Evolutionary conservation across 1,140 invertebrate genomes (phyloP).

Genomic region (Ridgeia piscesae): DNA sequence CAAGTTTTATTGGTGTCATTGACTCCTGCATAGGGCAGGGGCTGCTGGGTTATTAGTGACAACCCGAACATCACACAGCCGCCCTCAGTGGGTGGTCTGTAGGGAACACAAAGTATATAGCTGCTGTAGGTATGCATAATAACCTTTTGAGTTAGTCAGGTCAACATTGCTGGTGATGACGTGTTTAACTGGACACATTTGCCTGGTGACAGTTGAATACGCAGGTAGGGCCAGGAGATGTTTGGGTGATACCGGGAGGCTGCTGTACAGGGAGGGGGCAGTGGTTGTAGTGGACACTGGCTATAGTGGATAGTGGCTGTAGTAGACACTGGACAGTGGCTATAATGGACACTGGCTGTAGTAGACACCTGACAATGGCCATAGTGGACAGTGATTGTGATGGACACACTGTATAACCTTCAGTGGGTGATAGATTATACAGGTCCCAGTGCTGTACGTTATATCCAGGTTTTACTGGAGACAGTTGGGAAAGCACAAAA

Average conservation of each 20-base stretch:
- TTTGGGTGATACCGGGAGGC: neutral
- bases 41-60: neutral
- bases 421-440: neutral
- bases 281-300: too few relatives aligned
- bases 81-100: neutral
- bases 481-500: neutral
- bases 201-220: neutral
- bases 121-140: neutral
- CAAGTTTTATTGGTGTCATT: slow-evolving; percentile 1
- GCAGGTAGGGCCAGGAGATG: neutral
- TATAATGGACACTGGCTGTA: neutral
- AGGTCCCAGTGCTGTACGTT: neutral
- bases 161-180: neutral
- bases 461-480: neutral
- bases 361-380: too few relatives aligned
- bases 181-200: neutral
- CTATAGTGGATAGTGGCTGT: too few relatives aligned
- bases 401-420: neutral
- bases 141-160: neutral
- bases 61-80: neutral
- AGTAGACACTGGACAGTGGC: neutral
- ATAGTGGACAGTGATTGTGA: neutral
- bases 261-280: neutral
- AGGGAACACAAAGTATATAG: neutral
- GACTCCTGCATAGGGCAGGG: neutral